These are phyloP conservation scores for Vireo altiloquus DNA, from an alignment of 2,113 vertebrate genomes.

Conservation along the genomic window DNA sequence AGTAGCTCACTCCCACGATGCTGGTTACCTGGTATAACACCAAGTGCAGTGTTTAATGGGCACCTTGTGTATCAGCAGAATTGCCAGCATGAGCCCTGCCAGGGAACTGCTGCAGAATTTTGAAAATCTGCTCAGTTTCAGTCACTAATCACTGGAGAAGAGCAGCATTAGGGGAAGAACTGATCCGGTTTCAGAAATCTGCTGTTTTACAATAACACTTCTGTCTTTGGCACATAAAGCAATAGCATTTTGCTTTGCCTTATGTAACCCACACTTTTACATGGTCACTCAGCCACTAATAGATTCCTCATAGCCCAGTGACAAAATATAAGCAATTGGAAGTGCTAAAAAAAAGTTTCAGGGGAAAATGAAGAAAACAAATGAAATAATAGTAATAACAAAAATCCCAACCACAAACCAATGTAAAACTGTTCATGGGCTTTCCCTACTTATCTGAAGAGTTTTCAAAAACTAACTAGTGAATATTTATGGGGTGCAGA, in stretches of 20 bases:
- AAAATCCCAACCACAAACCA: background rate
- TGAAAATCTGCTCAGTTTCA: background rate
- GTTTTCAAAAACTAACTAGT: background rate
- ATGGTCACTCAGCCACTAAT: background rate
- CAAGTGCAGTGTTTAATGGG: background rate
- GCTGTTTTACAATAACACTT: background rate
- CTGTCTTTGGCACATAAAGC: background rate
- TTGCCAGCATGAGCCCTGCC: background rate
- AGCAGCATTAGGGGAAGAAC: background rate
- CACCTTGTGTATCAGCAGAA: background rate
- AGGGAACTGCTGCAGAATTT: background rate
- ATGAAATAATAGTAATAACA: background rate
- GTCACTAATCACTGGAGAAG: background rate
- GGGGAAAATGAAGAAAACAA: background rate
- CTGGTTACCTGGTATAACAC: background rate
- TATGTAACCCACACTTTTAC: background rate
- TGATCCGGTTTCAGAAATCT: background rate
- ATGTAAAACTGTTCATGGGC: background rate
- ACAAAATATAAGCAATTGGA: background rate
- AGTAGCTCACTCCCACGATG: background rate
- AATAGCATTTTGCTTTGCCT: background rate
- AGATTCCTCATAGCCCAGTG: background rate
- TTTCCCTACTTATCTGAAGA: background rate
- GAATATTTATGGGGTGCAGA: slow-evolving; percentile 28
- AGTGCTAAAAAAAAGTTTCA: background rate